Evolutionary conservation across 2,888 invertebrate species (phyloP).

Genomic region (Drosophila greeni): DNA sequence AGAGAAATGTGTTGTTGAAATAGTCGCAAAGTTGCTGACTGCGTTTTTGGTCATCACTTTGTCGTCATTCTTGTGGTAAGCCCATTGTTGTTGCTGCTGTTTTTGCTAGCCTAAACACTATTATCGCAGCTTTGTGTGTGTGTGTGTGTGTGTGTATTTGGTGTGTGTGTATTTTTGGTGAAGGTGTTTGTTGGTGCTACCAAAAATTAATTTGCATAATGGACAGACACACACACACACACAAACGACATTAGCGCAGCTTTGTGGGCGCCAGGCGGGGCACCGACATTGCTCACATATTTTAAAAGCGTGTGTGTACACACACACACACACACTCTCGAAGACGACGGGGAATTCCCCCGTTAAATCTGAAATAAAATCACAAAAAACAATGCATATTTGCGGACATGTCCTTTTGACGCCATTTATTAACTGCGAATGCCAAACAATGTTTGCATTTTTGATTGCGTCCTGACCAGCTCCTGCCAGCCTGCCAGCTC

Average conservation of each 20-base stretch:
- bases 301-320: slow-evolving; percentile 18
- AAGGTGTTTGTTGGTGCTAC: slow-evolving; percentile 55
- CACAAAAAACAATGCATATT: slow-evolving; percentile 32
- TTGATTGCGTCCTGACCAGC: slow-evolving; percentile 34
- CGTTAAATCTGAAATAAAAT: slow-evolving; percentile 46
- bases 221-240: slow-evolving; percentile 31
- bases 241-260: slow-evolving; percentile 32
- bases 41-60: slow-evolving; percentile 67
- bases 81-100: slow-evolving; percentile 32
- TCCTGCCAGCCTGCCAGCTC: neutral
- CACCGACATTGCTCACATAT: slow-evolving; percentile 48
- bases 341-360: slow-evolving; percentile 31
- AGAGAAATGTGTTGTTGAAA: slow-evolving; percentile 57
- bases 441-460: slow-evolving; percentile 45
- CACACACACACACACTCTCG: slow-evolving; percentile 1
- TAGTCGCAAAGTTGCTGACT: slow-evolving; percentile 70
- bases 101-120: slow-evolving; percentile 38
- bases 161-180: slow-evolving; percentile 13
- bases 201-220: slow-evolving; percentile 72
- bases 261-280: slow-evolving; percentile 5
- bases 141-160: slow-evolving; percentile 14
- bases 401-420: slow-evolving; percentile 35
- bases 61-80: slow-evolving; percentile 65
- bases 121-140: slow-evolving; percentile 27
- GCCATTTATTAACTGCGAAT: slow-evolving; percentile 47